These are phyloP conservation scores for Catharus bicknelli DNA, from an alignment of 2,113 vertebrate genomes.

Conservation along the genomic window DNA sequence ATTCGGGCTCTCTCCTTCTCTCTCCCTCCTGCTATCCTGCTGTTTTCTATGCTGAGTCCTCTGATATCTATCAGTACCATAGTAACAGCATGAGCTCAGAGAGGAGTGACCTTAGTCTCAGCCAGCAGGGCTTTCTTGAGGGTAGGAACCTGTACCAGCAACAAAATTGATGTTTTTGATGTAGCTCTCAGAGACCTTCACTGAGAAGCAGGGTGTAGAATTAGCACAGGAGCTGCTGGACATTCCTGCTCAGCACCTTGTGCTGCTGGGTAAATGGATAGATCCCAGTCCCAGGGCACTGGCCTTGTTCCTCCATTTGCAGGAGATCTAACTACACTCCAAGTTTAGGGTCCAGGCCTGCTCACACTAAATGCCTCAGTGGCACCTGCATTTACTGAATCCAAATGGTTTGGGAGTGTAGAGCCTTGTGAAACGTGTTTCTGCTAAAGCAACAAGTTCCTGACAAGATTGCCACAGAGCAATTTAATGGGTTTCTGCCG, in stretches of 20 bases:
- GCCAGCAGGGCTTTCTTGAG: not conserved
- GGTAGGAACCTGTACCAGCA: not conserved
- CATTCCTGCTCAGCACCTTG: not conserved
- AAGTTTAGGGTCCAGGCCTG: not conserved
- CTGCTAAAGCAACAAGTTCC: conserved; percentile 14
- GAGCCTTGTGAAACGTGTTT: not conserved
- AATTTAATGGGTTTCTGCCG: conserved; percentile 37
- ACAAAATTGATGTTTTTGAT: not conserved
- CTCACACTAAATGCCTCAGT: not conserved
- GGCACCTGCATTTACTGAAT: not conserved
- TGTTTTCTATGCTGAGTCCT: not conserved
- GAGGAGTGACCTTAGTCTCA: not conserved
- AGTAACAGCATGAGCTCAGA: not conserved
- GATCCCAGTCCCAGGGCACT: not conserved
- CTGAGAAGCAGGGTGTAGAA: not conserved
- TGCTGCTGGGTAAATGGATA: not conserved
- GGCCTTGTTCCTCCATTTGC: not conserved
- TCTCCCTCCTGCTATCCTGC: not conserved
- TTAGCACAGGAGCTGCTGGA: not conserved
- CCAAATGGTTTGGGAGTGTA: not conserved
- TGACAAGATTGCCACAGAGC: not conserved
- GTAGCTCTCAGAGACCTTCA: not conserved
- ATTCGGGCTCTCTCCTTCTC: not conserved
- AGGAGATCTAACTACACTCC: not conserved
- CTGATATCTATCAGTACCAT: not conserved